Evolutionary conservation across 2,888 invertebrate species (phyloP), one percentile per base, ranked within the genome.

Genomic region (Habroteleia sp.): DNA sequence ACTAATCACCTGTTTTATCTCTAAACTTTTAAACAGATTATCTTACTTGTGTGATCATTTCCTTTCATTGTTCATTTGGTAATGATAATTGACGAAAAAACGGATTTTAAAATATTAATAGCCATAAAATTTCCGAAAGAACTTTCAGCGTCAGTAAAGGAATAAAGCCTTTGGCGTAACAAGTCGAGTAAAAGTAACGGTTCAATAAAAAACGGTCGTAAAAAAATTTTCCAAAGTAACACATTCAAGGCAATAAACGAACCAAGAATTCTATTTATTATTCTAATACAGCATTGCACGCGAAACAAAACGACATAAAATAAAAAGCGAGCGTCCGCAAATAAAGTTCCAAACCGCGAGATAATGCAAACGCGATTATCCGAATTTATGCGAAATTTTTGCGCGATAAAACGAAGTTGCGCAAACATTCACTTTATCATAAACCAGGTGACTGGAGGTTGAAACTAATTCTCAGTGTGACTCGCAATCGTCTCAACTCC

Each of bases 361-460:
- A 37, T 62, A 62, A 62, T 46, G 44, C 11, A 16, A 17, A 27
- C 17, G 20, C 29, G 17, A 48, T 62, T 62, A 39, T 8, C 46
- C 29, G 48, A 20, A 46, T 41, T 39, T 37, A 62, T 20, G 48
- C 17, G 39, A 11, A 37, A 62, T 62, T 62, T 27, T 23, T 27
- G n/a, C 35, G 23, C 37, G 33, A 60, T 37, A 46, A 44, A 54
- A 54, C 29, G 11, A 20, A 11, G 33, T 46, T 46, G 14, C 27
- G 13, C 16, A 48, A 62, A 25, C 29, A 37, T 46, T 46, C 20
- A 39, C 20, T 41, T 48, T 62, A 60, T 44, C 50, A 33, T 63
- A 50, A 63, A 39, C 25, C 10, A 25, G 25, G 29, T 37, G 16
- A 29, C 52, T 54, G 23, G 23, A 56, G 39, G 66, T 46, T 56